phyloP scores from a whole-genome alignment of 1,140 invertebrate genomes.

The Triops cancriformis region DNA sequence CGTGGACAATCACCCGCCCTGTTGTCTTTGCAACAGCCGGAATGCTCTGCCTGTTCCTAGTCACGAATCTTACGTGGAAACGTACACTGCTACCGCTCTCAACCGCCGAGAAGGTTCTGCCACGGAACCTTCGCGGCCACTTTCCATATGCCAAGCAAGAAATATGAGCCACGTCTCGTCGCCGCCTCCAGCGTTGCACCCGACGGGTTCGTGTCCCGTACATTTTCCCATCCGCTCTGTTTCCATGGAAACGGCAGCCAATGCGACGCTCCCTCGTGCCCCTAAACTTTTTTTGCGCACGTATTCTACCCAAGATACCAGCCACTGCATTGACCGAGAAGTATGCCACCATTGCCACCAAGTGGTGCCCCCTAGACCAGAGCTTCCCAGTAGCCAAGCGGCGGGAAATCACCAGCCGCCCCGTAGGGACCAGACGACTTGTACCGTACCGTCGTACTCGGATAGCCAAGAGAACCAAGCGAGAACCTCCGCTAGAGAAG shows the following conservation, averaged over 20 bases:
- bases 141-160: not conserved
- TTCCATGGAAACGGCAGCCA: slow-evolving; percentile 1
- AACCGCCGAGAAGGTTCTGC: not conserved
- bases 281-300: not conserved
- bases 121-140: not conserved
- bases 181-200: not conserved
- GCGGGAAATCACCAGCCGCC: not conserved
- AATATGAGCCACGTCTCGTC: not conserved
- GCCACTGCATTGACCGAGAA: not conserved
- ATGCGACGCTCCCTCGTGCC: not conserved
- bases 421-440: not conserved
- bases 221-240: not conserved
- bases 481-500: not conserved
- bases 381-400: not conserved
- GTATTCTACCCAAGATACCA: not conserved
- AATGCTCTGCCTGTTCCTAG: not conserved
- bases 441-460: not conserved
- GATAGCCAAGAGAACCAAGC: not conserved
- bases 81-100: not conserved
- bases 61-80: not conserved
- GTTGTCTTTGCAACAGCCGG: not conserved
- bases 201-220: not conserved
- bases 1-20: slow-evolving; percentile 1
- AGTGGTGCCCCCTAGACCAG: not conserved
- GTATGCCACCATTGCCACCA: not conserved